A percentile compares a stretch with the other conserved stretches of the same genome.
Conservation (phyloP, 2,888 invertebrate genomes). For the Tetanocera ferruginea region DNA sequence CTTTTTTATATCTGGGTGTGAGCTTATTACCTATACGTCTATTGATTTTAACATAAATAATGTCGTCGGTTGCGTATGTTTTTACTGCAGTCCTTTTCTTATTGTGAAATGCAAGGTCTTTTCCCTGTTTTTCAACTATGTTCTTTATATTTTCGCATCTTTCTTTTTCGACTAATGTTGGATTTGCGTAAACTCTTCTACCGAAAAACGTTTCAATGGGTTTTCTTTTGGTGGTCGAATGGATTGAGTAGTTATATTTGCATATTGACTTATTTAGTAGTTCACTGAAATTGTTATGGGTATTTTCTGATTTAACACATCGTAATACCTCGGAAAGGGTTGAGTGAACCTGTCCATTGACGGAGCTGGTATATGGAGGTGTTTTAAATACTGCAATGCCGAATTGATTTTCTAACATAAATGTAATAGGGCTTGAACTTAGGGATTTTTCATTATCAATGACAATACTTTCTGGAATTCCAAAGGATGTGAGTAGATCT, state of each 20-base stretch:
- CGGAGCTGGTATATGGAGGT: conserved; percentile 9
- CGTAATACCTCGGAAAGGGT: neutral
- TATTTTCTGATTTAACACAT: conserved; percentile 4
- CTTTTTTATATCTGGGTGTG: too few relatives aligned
- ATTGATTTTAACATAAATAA: conserved; percentile 46
- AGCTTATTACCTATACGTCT: too few relatives aligned
- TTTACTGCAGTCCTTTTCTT: neutral
- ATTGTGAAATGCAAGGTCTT: conserved; percentile 3
- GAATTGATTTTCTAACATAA: conserved; percentile 19
- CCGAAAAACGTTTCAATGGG: conserved; percentile 18
- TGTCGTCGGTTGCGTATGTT: neutral
- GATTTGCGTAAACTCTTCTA: conserved; percentile 1
- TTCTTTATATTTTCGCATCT: conserved; percentile 9
- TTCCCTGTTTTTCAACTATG: conserved; percentile 7
- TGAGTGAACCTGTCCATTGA: conserved; percentile 8
- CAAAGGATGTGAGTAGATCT: conserved; percentile 10
- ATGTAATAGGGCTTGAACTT: conserved; percentile 11
- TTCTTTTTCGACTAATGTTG: neutral
- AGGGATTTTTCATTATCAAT: conserved; percentile 21
- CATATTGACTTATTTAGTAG: too few relatives aligned
- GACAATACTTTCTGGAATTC: conserved; percentile 11
- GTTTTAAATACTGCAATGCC: neutral
- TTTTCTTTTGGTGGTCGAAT: conserved; percentile 3
- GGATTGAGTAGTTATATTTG: conserved; percentile 20
- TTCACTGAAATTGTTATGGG: neutral